Evolutionary conservation across 2,797 vertebrate genomes (phyloP), one percentile per base, ranked within the genome.

Genomic region (Sciurus vulgaris): DNA sequence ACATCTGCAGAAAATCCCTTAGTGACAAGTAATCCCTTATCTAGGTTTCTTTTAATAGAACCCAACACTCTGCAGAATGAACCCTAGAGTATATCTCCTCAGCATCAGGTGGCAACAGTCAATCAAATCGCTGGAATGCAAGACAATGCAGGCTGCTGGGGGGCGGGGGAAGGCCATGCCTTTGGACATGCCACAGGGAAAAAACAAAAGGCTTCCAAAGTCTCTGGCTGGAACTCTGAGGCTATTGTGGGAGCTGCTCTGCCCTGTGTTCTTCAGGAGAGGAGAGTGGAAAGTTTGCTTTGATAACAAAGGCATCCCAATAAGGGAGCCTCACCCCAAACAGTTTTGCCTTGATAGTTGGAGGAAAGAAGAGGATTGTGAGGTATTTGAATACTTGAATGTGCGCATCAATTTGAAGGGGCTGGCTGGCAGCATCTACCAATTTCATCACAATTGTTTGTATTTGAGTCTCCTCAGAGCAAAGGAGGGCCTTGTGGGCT

Each of bases 61-160:
- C 97, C 96, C 96, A 99, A 97, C 98, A 98, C 98, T 98, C 98
- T 97, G 98, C 98, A 98, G 94, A 96, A 98, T 98, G 98, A 98
- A 98, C 98, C 94, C 97, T 97, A 97, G 98, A 96, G 97, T 98
- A 35, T 87, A 97, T 98, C 98, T 98, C 98, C 98, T 98, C 97
- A 98, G 98, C 98, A 98, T 99, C 98, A 99, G 98, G 98, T 99
- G 98, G 98, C 98, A 98, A 98, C 98, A 98, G 98, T 99, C 98
- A 99, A 98, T 99, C 98, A 99, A 98, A 98, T 95, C 93, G 84
- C 97, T 97, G 97, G 97, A 97, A 98, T 97, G 97, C 98, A 98
- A 98, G 98, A 98, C 98, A 98, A 98, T 98, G 97, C 96, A 87
- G 91, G 96, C 98, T 93, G 78, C 51, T 70, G 33, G 84, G 89